Conservation (phyloP, 2,888 invertebrate genomes). For the Petrolisthes cinctipes region DNA sequence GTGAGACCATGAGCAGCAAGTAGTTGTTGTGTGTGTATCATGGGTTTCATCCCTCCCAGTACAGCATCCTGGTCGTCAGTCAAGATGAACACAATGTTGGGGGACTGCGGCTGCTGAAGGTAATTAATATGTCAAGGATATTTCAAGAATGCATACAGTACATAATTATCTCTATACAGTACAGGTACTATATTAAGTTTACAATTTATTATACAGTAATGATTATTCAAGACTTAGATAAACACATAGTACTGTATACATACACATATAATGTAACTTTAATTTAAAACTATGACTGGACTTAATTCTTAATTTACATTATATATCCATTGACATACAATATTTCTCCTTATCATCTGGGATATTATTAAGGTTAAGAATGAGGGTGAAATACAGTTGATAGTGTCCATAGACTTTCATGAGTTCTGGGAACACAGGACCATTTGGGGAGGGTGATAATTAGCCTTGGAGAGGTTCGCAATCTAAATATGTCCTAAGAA, state of each 20-base stretch:
- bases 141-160: neutral
- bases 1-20: conserved; percentile 75
- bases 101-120: conserved; percentile 85
- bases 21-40: conserved; percentile 46
- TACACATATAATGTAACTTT: too few relatives aligned
- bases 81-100: conserved; percentile 93
- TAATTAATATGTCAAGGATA: conserved; percentile 73
- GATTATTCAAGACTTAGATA: too few relatives aligned
- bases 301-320: too few relatives aligned
- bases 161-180: neutral
- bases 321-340: neutral
- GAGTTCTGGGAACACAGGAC: too few relatives aligned
- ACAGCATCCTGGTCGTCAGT: conserved; percentile 84
- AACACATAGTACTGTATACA: too few relatives aligned
- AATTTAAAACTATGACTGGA: too few relatives aligned
- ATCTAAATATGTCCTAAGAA: neutral
- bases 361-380: too few relatives aligned
- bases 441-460: too few relatives aligned
- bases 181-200: neutral
- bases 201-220: too few relatives aligned
- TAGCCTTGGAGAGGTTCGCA: neutral
- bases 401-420: too few relatives aligned
- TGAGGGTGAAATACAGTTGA: too few relatives aligned
- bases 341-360: neutral
- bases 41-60: conserved; percentile 70